These are phyloP conservation scores for Esox niger DNA, from an alignment of 2,113 vertebrate genomes.

Conservation along the genomic window DNA sequence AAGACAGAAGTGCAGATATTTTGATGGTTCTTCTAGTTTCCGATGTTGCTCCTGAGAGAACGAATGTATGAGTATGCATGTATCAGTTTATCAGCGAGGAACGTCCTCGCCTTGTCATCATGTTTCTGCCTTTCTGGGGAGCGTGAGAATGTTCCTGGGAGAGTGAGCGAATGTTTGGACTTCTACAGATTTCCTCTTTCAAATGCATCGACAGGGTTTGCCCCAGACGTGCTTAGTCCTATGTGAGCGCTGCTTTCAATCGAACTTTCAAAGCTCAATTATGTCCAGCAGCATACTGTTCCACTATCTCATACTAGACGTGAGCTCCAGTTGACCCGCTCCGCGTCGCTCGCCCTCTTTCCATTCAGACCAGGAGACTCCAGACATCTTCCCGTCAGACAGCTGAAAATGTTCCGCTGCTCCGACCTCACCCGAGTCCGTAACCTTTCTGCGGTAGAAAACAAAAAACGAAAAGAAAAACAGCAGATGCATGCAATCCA, in stretches of 20 bases:
- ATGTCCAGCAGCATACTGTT: conserved; percentile 13
- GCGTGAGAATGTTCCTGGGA: conserved; percentile 24
- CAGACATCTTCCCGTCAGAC: conserved; percentile 54
- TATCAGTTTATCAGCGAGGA: no score
- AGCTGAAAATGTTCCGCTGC: conserved; percentile 70
- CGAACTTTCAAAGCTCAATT: conserved; percentile 18
- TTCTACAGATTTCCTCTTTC: background rate
- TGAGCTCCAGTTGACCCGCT: conserved; percentile 36
- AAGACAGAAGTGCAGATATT: conserved; percentile 35
- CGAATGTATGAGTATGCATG: no score
- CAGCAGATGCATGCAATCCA: conserved; percentile 70
- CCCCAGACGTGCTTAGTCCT: background rate
- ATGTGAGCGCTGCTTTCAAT: background rate
- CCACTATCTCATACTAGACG: conserved; percentile 21
- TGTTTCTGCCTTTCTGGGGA: conserved; percentile 13
- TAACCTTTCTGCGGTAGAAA: conserved; percentile 70
- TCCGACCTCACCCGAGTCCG: conserved; percentile 68
- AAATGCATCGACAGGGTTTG: background rate
- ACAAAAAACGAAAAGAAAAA: no score
- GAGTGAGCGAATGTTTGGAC: no score
- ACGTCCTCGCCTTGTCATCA: conserved; percentile 31
- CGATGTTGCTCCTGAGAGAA: background rate
- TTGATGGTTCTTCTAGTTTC: conserved; percentile 40
- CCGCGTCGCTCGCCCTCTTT: conserved; percentile 33
- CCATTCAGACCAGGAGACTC: conserved; percentile 29